A percentile compares a stretch with the other conserved stretches of the same genome.
phyloP scores from a whole-genome alignment of 2,797 vertebrate genomes.

The Gambelia wislizenii region DNA sequence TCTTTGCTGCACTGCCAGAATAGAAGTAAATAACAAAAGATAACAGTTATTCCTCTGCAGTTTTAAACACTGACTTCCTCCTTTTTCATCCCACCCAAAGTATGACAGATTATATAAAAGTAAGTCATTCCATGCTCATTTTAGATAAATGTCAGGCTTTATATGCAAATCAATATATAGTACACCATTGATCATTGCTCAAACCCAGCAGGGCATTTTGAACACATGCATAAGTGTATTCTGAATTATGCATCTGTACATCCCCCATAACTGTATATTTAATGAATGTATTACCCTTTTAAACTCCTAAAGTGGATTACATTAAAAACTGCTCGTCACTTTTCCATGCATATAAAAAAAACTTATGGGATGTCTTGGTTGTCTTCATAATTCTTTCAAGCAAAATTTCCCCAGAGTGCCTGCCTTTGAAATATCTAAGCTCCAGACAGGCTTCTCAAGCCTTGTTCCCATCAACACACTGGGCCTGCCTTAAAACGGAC shows the following conservation, averaged over 20 bases:
- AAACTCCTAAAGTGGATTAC: background rate
- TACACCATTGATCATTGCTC: background rate
- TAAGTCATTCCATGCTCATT: background rate
- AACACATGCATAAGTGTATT: background rate
- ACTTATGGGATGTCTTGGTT: background rate
- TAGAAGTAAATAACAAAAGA: background rate
- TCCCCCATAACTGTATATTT: background rate
- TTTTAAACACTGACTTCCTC: background rate
- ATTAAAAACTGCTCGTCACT: background rate
- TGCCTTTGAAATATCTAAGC: conserved; percentile 6
- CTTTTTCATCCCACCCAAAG: background rate
- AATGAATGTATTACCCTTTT: background rate
- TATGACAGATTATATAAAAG: background rate
- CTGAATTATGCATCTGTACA: background rate
- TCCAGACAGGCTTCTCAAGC: background rate
- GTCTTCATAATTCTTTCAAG: background rate
- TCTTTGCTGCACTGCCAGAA: background rate
- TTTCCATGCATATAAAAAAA: background rate
- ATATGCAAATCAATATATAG: conserved; percentile 3
- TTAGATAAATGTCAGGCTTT: background rate
- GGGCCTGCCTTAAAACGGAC: background rate
- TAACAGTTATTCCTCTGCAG: background rate
- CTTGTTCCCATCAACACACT: background rate
- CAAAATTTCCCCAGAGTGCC: background rate
- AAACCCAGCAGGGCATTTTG: background rate